Conservation (phyloP, 1,140 invertebrate species). For the Elysia chlorotica region DNA sequence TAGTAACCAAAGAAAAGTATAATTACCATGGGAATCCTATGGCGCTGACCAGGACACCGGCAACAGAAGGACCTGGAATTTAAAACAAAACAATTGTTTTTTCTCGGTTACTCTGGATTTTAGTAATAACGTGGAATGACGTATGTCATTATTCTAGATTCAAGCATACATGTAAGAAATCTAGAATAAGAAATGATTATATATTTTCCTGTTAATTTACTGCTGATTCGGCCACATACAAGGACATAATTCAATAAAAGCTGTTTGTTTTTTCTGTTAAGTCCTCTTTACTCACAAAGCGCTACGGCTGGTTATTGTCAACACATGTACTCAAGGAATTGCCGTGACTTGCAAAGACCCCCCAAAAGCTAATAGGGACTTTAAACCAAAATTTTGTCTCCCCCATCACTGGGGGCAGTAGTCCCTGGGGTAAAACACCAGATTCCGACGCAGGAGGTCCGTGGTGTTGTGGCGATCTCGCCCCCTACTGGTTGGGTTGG, state of each 20-base stretch:
- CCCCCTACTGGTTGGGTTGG: no score
- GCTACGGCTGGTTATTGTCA: no score
- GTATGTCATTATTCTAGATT: neutral
- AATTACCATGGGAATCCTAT: slow-evolving; percentile 86
- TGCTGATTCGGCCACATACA: neutral
- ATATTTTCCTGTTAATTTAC: neutral
- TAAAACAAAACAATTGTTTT: neutral
- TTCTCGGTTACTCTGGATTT: neutral
- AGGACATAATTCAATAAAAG: neutral
- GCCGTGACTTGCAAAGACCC: no score
- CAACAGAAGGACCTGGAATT: slow-evolving; percentile 48
- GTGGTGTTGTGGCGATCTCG: no score
- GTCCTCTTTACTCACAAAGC: no score
- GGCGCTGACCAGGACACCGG: slow-evolving; percentile 75
- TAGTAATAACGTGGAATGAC: neutral
- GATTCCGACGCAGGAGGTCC: no score
- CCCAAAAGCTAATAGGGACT: no score
- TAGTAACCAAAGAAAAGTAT: neutral
- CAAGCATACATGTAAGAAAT: neutral
- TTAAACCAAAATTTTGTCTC: no score
- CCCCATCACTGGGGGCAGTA: no score
- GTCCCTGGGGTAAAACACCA: no score
- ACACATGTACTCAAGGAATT: no score
- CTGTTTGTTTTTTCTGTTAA: no score
- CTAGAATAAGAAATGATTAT: neutral